A percentile compares a stretch with the other conserved stretches of the same genome.
Conservation (phyloP, 2,797 vertebrate genomes). For the Coluber constrictor region DNA sequence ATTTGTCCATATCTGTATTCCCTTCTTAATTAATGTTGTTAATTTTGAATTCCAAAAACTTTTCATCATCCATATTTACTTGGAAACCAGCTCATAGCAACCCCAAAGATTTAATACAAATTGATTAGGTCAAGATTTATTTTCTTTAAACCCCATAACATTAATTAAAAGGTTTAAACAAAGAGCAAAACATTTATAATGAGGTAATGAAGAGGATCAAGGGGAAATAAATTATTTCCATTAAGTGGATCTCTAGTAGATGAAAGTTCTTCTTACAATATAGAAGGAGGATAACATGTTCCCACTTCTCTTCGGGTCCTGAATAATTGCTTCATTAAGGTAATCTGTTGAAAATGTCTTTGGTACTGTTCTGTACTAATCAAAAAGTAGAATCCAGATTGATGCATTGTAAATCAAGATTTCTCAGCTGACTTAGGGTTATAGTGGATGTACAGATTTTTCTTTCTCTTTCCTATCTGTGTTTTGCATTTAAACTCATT, state of each 20-base stretch:
- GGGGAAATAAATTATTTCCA: not conserved
- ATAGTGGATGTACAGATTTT: not conserved
- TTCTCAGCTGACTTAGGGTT: not conserved
- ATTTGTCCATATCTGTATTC: no score
- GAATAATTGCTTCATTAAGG: not conserved
- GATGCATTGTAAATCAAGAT: not conserved
- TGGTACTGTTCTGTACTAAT: not conserved
- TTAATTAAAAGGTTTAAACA: not conserved
- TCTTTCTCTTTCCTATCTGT: rapidly evolving
- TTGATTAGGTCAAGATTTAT: not conserved
- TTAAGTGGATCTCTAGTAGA: not conserved
- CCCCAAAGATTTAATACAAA: not conserved
- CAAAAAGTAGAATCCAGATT: not conserved
- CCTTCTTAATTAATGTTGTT: no score
- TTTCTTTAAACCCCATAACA: not conserved
- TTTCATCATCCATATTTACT: not conserved
- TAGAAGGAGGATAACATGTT: not conserved
- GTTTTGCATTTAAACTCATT: not conserved
- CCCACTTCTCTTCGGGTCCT: not conserved
- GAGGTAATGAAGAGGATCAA: not conserved
- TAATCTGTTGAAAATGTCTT: no score
- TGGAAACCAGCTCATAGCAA: not conserved
- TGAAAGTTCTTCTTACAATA: not conserved
- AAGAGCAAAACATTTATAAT: not conserved
- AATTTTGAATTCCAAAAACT: not conserved